Percentiles rank a stretch among this genome's conserved stretches.
phyloP scores from a whole-genome alignment of 1,140 invertebrate genomes.

The Metopolophium dirhodum region DNA sequence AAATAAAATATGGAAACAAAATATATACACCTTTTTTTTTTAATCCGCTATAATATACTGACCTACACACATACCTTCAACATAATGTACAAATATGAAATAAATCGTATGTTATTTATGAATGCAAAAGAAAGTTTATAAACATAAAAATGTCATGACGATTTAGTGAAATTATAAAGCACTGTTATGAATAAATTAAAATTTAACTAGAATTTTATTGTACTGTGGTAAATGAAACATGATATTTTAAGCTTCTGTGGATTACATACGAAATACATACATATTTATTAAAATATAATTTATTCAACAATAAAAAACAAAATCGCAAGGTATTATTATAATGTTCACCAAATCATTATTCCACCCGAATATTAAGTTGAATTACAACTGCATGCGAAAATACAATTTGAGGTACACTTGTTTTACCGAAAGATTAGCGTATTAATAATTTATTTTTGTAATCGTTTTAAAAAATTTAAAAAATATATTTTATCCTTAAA shows the following conservation, averaged over 20 bases:
- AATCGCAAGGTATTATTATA: not conserved
- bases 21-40: not conserved
- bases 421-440: not conserved
- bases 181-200: not conserved
- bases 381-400: not conserved
- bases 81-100: not conserved
- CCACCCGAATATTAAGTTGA: not conserved
- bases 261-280: not conserved
- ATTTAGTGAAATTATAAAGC: slow-evolving; percentile 7
- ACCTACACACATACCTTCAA: not conserved
- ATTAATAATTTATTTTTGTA: not conserved
- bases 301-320: slow-evolving; percentile 7
- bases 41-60: not conserved
- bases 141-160: not conserved
- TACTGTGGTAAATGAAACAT: not conserved
- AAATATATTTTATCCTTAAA: too few species aligned
- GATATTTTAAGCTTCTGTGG: not conserved
- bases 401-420: not conserved
- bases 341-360: not conserved
- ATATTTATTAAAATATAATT: slow-evolving; percentile 7
- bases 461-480: not conserved
- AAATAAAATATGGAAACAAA: not conserved
- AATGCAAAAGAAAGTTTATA: not conserved
- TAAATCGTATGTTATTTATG: not conserved
- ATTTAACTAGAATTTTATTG: not conserved